These are phyloP conservation scores for Bombus waltoni DNA, from an alignment of 1,140 invertebrate species.

Conservation along the genomic window DNA sequence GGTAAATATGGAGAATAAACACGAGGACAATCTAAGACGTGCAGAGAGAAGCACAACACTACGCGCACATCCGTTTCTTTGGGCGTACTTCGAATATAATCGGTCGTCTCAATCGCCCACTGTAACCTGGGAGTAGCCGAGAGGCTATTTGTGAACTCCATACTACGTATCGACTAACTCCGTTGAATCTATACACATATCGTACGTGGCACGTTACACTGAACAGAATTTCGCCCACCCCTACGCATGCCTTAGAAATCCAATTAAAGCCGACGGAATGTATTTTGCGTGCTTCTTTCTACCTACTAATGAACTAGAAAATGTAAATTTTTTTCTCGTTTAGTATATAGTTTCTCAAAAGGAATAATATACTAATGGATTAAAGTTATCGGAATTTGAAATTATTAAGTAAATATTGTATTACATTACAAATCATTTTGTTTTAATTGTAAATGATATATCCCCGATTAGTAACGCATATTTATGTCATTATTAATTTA, in stretches of 20 bases:
- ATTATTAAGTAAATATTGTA: neutral
- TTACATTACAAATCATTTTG: neutral
- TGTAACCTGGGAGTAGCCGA: constrained; percentile 49
- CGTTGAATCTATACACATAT: neutral
- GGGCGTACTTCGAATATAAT: constrained; percentile 62
- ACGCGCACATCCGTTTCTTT: constrained; percentile 59
- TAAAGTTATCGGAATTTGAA: neutral
- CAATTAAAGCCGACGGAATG: neutral
- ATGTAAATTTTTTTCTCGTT: neutral
- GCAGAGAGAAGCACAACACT: constrained; percentile 31
- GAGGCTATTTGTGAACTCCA: constrained; percentile 70
- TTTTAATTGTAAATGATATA: neutral
- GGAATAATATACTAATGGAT: neutral
- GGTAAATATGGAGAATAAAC: neutral
- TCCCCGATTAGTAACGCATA: neutral
- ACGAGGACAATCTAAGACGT: constrained; percentile 3
- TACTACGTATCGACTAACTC: constrained; percentile 64
- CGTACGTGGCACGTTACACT: constrained; percentile 5
- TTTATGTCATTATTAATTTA: neutral
- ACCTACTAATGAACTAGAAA: neutral
- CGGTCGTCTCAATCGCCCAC: constrained; percentile 59
- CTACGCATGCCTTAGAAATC: constrained; percentile 26
- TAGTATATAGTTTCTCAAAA: neutral
- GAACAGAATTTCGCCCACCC: constrained; percentile 34
- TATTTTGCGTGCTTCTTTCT: neutral